phyloP scores from a whole-genome alignment of 1,140 invertebrate genomes.

The Meloidogyne chitwoodi region DNA sequence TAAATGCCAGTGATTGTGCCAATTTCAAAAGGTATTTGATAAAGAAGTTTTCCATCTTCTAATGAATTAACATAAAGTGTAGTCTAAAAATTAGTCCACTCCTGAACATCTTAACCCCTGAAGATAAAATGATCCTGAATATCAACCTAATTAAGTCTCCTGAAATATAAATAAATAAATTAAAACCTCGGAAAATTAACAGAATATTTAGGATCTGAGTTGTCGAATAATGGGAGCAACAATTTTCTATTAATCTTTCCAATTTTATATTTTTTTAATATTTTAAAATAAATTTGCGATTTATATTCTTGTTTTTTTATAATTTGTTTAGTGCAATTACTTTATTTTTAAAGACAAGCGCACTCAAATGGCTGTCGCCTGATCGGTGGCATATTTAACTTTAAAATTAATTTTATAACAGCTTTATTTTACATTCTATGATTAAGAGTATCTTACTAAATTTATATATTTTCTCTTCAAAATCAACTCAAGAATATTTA shows the following conservation, averaged over 20 bases:
- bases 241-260: conserved; percentile 46
- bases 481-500: not conserved
- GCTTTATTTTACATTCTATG: too few species aligned
- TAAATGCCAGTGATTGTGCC: conserved; percentile 79
- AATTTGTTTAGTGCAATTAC: too few species aligned
- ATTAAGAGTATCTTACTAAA: not conserved
- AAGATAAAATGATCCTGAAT: too few species aligned
- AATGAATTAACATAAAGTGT: conserved; percentile 77
- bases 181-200: conserved; percentile 65
- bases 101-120: too few species aligned
- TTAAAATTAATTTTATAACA: too few species aligned
- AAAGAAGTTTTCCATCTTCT: conserved; percentile 69
- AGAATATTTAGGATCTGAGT: conserved; percentile 89
- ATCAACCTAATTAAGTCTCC: conserved; percentile 64
- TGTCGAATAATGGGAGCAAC: conserved; percentile 67
- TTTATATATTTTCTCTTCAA: not conserved
- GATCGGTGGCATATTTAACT: too few species aligned
- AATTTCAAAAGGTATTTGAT: conserved; percentile 68
- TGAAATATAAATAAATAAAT: conserved; percentile 61
- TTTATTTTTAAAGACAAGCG: too few species aligned
- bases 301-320: too few species aligned
- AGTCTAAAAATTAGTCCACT: conserved; percentile 69
- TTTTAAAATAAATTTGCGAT: too few species aligned
- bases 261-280: too few species aligned
- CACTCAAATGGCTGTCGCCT: too few species aligned